phyloP scores from a whole-genome alignment of 2,888 invertebrate species.

The Acronicta aceris region DNA sequence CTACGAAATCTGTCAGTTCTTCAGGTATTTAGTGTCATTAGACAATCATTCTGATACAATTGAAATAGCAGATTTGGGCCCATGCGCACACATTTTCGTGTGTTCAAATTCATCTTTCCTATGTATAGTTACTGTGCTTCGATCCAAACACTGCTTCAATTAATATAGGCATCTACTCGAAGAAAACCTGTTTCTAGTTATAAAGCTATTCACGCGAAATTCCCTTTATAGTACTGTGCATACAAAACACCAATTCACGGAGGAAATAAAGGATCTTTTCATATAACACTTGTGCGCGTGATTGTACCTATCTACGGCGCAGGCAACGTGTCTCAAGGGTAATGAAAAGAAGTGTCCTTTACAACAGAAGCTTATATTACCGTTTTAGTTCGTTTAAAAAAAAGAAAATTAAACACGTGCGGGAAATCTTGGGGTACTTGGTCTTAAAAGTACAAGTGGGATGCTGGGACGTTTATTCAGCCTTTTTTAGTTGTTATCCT shows the following conservation, averaged over 20 bases:
- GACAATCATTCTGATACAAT: too few relatives aligned
- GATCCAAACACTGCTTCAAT: conserved; percentile 17
- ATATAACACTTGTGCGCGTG: conserved; percentile 64
- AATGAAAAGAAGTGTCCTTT: conserved; percentile 75
- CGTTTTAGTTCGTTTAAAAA: conserved; percentile 66
- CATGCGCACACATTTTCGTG: too few relatives aligned
- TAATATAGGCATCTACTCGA: conserved; percentile 13
- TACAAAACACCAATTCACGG: conserved; percentile 52
- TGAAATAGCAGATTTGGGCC: too few relatives aligned
- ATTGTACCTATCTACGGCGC: conserved; percentile 65
- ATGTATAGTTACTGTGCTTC: too few relatives aligned
- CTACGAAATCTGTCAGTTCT: too few relatives aligned
- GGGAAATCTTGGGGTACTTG: conserved; percentile 63
- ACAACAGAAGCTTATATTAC: conserved; percentile 68
- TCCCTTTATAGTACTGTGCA: conserved; percentile 49
- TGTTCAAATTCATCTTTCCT: too few relatives aligned
- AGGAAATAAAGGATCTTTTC: conserved; percentile 58
- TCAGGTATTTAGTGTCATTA: too few relatives aligned
- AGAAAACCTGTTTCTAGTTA: conserved; percentile 29
- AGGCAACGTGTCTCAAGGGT: conserved; percentile 70
- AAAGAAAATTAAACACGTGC: conserved; percentile 62
- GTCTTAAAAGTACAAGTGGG: conserved; percentile 6
- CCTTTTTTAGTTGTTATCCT: neutral
- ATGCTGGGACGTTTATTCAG: conserved; percentile 7
- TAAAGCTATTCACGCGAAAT: conserved; percentile 40